Evolutionary conservation across 2,888 invertebrate species (phyloP).

Genomic region (Heteromyza rotundicornis): DNA sequence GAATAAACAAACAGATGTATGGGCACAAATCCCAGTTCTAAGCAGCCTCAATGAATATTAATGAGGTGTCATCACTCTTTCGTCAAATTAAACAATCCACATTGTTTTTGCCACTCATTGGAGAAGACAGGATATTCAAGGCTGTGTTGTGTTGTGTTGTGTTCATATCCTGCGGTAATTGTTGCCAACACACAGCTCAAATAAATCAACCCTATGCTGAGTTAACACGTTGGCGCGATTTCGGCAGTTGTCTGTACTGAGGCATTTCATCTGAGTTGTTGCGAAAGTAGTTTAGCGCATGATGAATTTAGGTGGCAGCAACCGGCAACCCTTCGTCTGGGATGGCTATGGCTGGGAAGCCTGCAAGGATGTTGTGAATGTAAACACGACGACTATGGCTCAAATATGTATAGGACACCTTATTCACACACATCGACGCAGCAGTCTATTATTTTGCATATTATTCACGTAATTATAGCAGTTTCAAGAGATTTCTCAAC

Average conservation of each 20-base stretch:
- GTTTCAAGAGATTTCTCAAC: neutral
- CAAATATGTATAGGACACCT: neutral
- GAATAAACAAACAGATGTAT: slow-evolving; percentile 46
- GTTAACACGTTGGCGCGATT: slow-evolving; percentile 21
- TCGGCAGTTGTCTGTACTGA: slow-evolving; percentile 44
- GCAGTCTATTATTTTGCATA: neutral
- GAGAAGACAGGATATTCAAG: slow-evolving; percentile 13
- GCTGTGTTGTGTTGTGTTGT: too few relatives aligned
- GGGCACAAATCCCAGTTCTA: slow-evolving; percentile 48
- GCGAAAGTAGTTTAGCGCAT: neutral
- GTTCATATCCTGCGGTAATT: slow-evolving; percentile 53
- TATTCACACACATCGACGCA: neutral
- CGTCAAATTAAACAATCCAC: slow-evolving; percentile 56
- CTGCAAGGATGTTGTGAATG: neutral
- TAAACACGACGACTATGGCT: neutral
- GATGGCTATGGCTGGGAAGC: neutral
- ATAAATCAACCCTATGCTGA: slow-evolving; percentile 53
- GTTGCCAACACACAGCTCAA: slow-evolving; percentile 54
- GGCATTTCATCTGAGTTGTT: slow-evolving; percentile 35
- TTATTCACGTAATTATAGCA: slow-evolving; percentile 3
- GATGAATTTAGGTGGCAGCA: neutral
- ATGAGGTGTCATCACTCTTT: slow-evolving; percentile 62
- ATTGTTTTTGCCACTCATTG: slow-evolving; percentile 35
- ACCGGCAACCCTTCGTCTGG: neutral
- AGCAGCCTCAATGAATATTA: slow-evolving; percentile 61